These are phyloP conservation scores for Paedocypris micromegethes DNA, from an alignment of 2,797 vertebrate species.

Conservation along the genomic window DNA sequence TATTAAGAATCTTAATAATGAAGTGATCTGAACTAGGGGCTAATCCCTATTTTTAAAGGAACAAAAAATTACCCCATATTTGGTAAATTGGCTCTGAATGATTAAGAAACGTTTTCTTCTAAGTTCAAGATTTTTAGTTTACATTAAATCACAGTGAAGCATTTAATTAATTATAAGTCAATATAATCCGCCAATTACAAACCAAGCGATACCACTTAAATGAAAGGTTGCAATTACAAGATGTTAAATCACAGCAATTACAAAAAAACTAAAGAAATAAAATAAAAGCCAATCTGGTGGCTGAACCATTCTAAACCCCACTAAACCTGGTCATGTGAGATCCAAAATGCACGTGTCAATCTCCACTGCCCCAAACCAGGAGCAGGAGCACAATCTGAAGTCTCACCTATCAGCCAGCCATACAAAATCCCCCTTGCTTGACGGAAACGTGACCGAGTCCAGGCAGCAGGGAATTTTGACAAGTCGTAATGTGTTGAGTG, in stretches of 20 bases:
- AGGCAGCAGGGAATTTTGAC: conserved; percentile 51
- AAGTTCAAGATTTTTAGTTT: no score
- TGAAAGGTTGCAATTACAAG: background rate
- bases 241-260: background rate
- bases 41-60: no score
- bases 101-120: no score
- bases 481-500: conserved; percentile 49
- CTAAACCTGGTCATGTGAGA: background rate
- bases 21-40: no score
- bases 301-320: background rate
- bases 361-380: conserved; percentile 8
- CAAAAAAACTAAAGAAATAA: background rate
- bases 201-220: conserved; percentile 11
- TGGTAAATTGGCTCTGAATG: no score
- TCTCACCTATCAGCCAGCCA: conserved; percentile 50
- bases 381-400: conserved; percentile 39
- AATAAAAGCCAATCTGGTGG: background rate
- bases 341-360: conserved; percentile 10
- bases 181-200: conserved; percentile 4
- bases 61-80: no score
- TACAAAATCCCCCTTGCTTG: conserved; percentile 49
- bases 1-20: no score
- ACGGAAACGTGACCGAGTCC: conserved; percentile 48
- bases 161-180: background rate
- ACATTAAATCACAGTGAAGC: no score